phyloP scores from a whole-genome alignment of 2,888 invertebrate genomes.

The Oscheius onirici region DNA sequence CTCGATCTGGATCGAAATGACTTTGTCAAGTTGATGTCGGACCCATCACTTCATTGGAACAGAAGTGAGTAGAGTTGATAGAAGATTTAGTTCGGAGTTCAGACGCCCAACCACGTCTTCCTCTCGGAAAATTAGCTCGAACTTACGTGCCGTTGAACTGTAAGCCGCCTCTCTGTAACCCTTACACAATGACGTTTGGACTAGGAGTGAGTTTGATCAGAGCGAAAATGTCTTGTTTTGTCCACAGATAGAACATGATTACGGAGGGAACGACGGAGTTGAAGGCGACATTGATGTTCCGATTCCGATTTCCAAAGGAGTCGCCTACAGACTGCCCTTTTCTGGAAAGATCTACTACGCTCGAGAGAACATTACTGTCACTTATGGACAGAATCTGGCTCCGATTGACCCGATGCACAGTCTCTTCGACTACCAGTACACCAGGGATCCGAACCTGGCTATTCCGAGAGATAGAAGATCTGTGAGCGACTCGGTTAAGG shows the following conservation, averaged over 20 bases:
- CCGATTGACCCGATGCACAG: conserved; percentile 61
- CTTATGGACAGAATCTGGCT: conserved; percentile 61
- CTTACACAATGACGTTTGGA: conserved; percentile 54
- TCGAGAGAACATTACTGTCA: conserved; percentile 60
- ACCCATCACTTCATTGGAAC: conserved; percentile 54
- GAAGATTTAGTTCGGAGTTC: not conserved
- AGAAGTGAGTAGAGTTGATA: conserved; percentile 44
- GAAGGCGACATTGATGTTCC: conserved; percentile 64
- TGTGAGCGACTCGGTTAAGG: conserved; percentile 20
- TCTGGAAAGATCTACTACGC: conserved; percentile 63
- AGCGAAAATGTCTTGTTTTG: not conserved
- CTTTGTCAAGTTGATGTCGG: conserved; percentile 55
- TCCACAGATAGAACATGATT: conserved; percentile 58
- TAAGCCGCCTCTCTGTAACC: conserved; percentile 59
- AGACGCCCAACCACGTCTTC: conserved; percentile 55
- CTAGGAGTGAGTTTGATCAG: conserved; percentile 47
- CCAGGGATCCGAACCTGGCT: conserved; percentile 39
- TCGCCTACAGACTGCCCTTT: conserved; percentile 61
- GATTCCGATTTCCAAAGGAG: conserved; percentile 60
- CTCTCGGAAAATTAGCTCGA: conserved; percentile 54
- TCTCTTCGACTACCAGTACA: conserved; percentile 56
- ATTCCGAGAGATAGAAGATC: conserved; percentile 29
- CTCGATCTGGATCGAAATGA: conserved; percentile 61
- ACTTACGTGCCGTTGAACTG: conserved; percentile 56
- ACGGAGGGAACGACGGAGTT: conserved; percentile 57